A percentile compares a stretch with the other conserved stretches of the same genome.
Conservation (phyloP, 1,140 invertebrate genomes). For the Helicoverpa zea region DNA sequence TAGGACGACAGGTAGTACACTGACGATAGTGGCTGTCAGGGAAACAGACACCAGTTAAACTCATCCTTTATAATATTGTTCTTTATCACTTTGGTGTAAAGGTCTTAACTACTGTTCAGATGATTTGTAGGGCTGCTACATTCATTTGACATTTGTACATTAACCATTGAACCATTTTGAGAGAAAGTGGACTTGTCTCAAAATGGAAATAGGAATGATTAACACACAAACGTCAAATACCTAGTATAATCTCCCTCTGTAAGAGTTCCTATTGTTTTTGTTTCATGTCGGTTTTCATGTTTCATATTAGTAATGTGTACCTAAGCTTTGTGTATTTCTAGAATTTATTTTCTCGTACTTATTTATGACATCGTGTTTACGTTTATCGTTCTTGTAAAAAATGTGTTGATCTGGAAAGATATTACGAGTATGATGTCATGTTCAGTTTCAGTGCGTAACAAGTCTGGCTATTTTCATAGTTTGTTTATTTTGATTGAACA, state of each 20-base stretch:
- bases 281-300: not conserved
- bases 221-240: too few relatives aligned
- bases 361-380: not conserved
- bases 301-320: not conserved
- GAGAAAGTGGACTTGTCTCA: too few relatives aligned
- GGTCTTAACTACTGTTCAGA: not conserved
- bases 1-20: slow-evolving; percentile 78
- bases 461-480: slow-evolving; percentile 18
- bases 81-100: not conserved
- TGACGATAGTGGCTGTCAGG: slow-evolving; percentile 77
- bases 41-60: slow-evolving; percentile 37
- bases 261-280: too few relatives aligned
- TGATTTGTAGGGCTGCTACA: not conserved
- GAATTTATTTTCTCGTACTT: not conserved
- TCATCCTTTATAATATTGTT: slow-evolving; percentile 18
- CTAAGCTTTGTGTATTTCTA: not conserved
- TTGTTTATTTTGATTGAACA: slow-evolving; percentile 31
- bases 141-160: too few relatives aligned
- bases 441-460: not conserved
- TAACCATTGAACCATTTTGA: too few relatives aligned
- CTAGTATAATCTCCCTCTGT: too few relatives aligned
- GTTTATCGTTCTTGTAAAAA: not conserved
- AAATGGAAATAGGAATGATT: too few relatives aligned
- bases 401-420: slow-evolving; percentile 12
- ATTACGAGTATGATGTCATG: slow-evolving; percentile 39